Conservation (phyloP, 2,113 vertebrate genomes). For the Desmodus rotundus region DNA sequence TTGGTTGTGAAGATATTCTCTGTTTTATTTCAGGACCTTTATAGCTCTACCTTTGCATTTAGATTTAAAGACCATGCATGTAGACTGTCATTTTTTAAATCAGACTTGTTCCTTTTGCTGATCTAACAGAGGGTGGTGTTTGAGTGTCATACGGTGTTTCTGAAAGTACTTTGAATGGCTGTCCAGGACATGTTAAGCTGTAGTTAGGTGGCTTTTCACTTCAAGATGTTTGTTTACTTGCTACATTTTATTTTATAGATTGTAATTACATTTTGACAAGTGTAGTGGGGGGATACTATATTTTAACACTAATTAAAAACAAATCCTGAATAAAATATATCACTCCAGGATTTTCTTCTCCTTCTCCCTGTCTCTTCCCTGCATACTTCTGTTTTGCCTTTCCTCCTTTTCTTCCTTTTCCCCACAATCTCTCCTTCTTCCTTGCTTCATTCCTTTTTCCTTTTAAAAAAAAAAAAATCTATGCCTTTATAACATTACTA, state of each 20-base stretch:
- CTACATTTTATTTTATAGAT: neutral
- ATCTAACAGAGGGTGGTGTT: neutral
- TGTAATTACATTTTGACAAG: neutral
- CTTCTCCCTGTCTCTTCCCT: neutral
- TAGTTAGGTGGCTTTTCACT: neutral
- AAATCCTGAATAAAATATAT: neutral
- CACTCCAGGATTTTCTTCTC: neutral
- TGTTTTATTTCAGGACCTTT: neutral
- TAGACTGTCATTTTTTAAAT: neutral
- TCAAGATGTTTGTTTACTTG: neutral
- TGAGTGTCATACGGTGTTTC: neutral
- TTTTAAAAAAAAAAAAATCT: neutral
- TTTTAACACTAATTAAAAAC: neutral
- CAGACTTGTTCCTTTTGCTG: neutral
- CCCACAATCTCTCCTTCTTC: neutral
- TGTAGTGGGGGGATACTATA: neutral
- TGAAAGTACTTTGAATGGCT: neutral
- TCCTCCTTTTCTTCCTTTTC: fast-evolving
- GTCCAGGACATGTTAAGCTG: neutral
- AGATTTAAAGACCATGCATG: neutral
- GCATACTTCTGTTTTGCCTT: neutral
- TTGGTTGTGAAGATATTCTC: neutral
- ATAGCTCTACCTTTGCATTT: neutral
- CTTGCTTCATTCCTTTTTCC: neutral
- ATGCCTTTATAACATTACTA: neutral